Evolutionary conservation across 2,888 invertebrate genomes (phyloP), one percentile per base, ranked within the genome.

Genomic region (Drosophila rellima): DNA sequence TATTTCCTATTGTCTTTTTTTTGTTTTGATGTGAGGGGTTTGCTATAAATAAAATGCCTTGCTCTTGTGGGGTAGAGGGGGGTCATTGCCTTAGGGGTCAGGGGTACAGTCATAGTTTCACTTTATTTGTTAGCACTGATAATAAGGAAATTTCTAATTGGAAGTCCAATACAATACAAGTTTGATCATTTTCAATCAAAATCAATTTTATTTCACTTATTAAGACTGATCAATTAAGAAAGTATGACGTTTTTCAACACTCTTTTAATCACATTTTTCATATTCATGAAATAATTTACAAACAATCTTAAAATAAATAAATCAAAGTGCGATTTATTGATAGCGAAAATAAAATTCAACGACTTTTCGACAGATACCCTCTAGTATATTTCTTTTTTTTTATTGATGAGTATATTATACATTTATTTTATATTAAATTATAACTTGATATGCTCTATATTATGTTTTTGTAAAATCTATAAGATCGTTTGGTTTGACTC

Each of bases 21-120:
- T 6, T 6, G 11, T 18, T 10, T 15, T 2, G 44, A 5, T 3
- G 23, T 13, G 44, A 15, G 26, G 26, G 39, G 52, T 15, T 52
- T 18, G 51, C 70, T 65, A 74, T 65, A 70, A 70, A 70, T 74
- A 74, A 60, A 60, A 56, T 44, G 26, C 11, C 23, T 29, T 17
- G 35, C 2, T 35, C 2, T n/a, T 37, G 35, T 44, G 11, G 35
- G 26, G 11, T 8, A 18, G 39, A 31, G 17, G 10, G 33, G 37
- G 61, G 50, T 26, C 20, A 45, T 39, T 17, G 17, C 39, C 10
- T 10, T 17, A 23, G 37, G 31, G 67, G 29, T 51, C 72, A 60
- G 51, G 51, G 60, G 37, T 50, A 40, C 17, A 35, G 35, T 35
- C n/a, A 35, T 35, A 7, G 2, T 35, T 6, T n/a, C n/a, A 35